Conservation (phyloP, 2,888 invertebrate genomes). For the Cataglyphis livida region DNA sequence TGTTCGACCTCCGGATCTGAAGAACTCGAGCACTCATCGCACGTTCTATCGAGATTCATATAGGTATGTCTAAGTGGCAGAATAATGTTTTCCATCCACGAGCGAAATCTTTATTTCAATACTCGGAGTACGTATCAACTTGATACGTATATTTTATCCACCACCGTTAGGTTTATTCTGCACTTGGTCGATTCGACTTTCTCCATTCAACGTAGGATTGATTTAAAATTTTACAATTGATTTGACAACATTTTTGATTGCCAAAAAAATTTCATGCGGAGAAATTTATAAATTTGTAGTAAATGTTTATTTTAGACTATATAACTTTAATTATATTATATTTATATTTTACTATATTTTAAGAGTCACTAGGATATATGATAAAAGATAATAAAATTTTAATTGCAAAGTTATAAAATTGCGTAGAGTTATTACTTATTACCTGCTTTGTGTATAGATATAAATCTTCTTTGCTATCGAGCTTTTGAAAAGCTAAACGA, state of each 20-base stretch:
- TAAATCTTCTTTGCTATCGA: conserved; percentile 23
- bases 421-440: not conserved
- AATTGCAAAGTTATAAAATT: conserved; percentile 11
- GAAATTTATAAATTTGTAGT: not conserved
- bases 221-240: not conserved
- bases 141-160: conserved; percentile 12
- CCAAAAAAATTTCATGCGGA: not conserved
- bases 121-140: conserved; percentile 34
- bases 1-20: conserved; percentile 54
- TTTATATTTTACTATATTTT: not conserved
- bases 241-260: conserved; percentile 7
- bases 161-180: not conserved
- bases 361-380: not conserved
- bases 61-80: conserved; percentile 70
- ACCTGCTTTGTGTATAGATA: not conserved
- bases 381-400: not conserved
- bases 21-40: conserved; percentile 30
- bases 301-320: not conserved
- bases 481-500: conserved; percentile 7
- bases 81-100: conserved; percentile 74
- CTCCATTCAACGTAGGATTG: conserved; percentile 6
- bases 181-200: not conserved
- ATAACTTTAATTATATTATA: no score
- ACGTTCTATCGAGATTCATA: conserved; percentile 72
- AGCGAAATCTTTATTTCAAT: conserved; percentile 64